Evolutionary conservation across 2,888 invertebrate species (phyloP).

Genomic region (Tryphoninae sp.): DNA sequence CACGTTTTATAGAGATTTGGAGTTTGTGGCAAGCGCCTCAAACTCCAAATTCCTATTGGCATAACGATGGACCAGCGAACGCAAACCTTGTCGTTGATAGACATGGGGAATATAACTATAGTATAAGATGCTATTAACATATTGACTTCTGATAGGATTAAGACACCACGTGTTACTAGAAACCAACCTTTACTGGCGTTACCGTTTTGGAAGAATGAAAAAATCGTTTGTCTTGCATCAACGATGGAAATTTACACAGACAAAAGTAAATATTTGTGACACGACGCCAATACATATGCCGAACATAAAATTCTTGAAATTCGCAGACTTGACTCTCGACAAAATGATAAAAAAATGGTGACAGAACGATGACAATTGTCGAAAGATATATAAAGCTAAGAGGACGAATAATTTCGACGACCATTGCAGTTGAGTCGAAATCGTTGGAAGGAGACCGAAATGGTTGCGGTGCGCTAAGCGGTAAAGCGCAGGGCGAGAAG

Average conservation of each 20-base stretch:
- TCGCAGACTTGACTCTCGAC: neutral
- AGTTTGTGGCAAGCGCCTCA: no score
- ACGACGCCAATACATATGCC: neutral
- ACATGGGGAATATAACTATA: conserved; percentile 47
- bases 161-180: neutral
- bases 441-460: conserved; percentile 45
- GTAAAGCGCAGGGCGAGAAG: conserved; percentile 65
- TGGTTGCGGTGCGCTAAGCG: conserved; percentile 50
- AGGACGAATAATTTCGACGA: conserved; percentile 21
- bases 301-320: neutral
- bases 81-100: conserved; percentile 38
- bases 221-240: conserved; percentile 3
- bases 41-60: no score
- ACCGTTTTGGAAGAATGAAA: no score
- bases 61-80: conserved; percentile 52
- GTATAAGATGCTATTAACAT: conserved; percentile 11
- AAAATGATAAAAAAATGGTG: neutral
- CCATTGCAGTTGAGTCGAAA: conserved; percentile 17
- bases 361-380: neutral
- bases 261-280: neutral
- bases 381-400: conserved; percentile 1
- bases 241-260: neutral
- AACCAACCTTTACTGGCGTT: no score
- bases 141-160: conserved; percentile 9
- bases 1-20: no score